These are phyloP conservation scores for Villa cingulata DNA, from an alignment of 2,888 invertebrate species.

Conservation along the genomic window DNA sequence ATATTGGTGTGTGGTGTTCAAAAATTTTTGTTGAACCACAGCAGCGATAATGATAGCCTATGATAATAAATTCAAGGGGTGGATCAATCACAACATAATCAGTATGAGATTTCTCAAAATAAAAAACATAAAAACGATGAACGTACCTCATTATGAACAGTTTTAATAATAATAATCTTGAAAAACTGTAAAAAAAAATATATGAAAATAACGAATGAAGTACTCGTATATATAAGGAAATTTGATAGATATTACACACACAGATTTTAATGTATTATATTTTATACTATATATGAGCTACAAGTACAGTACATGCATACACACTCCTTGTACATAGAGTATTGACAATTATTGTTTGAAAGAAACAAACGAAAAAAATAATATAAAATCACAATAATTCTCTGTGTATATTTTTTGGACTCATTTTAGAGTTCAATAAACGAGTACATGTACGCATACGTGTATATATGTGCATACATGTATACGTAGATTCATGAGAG, in stretches of 20 bases:
- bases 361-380: no score
- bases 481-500: neutral
- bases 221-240: no score
- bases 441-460: neutral
- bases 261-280: no score
- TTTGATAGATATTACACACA: no score
- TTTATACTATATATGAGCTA: no score
- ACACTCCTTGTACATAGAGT: no score
- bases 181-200: neutral
- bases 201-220: neutral
- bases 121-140: no score
- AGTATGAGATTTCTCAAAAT: neutral
- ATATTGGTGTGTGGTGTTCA: neutral
- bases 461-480: neutral
- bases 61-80: slow-evolving; percentile 6
- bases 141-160: neutral
- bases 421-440: no score
- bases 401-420: no score
- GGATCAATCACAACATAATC: slow-evolving; percentile 8
- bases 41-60: slow-evolving; percentile 28
- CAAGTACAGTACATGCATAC: no score
- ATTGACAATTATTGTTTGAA: no score
- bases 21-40: slow-evolving; percentile 20
- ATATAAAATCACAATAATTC: no score
- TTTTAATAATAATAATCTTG: slow-evolving; percentile 1